Base-by-base conservation (phyloP, 2,797 vertebrate species). In the Leptodactylus fallax region DNA sequence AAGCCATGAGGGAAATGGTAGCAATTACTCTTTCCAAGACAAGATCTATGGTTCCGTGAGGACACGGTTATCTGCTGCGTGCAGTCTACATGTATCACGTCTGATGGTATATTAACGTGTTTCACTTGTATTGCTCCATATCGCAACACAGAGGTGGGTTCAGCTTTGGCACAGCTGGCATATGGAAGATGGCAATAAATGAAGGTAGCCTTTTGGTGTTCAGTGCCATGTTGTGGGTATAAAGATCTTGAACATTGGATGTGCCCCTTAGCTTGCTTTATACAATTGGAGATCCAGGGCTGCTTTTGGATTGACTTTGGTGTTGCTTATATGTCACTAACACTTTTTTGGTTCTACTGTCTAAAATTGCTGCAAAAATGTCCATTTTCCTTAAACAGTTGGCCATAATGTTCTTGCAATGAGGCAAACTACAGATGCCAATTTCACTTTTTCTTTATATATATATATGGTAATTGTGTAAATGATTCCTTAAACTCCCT, bases 21-120 rank as follows among this genome's bases (percentile, higher is more conserved):
- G 71, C 80, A 85, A 89, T 89, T 83, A 86, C 72, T 86, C 51
- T 82, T 49, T 25, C 56, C 53, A 72, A 77, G 84, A 69, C 84
- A 77, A 71, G 55, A 67, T 86, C 88, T 89, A 36, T 83, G 47
- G 56, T 55, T 36, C 45, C 17, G n/a, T 27, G 53, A 61, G 45
- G 80, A 79, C 79, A 23, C 6, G 1, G 80, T 27, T 49, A 60
- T 85, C 56, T 85, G 55, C 63, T 17, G 12, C 56, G 60, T n/a
- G 67, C 21, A 58, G 65, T 53, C 67, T 76, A 19, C n/a, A 27
- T 85, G 49, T 85, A 47, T 49, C 25, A 36, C 36, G 16, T 60
- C 63, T 79, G 55, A 72, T 85, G 17, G 13, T 79, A 72, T 60
- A 79, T 16, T 84, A 83, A 79, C 61, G 25, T 71, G 61, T 84